Evolutionary conservation across 2,113 vertebrate species (phyloP), one percentile per base, ranked within the genome.

Genomic region (Zapornia atra): DNA sequence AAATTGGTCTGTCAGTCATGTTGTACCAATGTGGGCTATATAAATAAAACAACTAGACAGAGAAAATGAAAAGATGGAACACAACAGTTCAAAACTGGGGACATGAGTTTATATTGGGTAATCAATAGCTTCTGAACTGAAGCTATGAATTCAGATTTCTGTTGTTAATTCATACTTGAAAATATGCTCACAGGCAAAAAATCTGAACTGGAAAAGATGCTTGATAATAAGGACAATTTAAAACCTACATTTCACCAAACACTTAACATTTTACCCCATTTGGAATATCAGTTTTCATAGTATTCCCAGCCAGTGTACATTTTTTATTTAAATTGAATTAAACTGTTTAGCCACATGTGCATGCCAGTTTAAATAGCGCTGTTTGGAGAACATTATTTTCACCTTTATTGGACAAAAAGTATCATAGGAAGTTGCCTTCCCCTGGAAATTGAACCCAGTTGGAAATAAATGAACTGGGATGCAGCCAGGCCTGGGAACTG

Each of bases 291-390:
- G 25, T 90, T 97, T 96, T 94, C 85, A 82, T 36, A 28, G 59
- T 42, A 38, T 65, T 96, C 96, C 69, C 87, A 95, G 63, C 13
- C 70, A 91, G 72, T 29, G 44, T 88, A 66, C 44, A 90, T 88
- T 94, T 94, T 90, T 95, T 93, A 69, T 84, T 92, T 83, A 91
- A 89, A 94, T 91, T 90, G 57, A 91, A 91, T 91, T 91, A 83
- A 94, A 94, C 60, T 83, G 7, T 89, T 94, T 79, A 93, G 64
- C 83, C 82, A 92, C 59, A 78, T 81, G 75, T 86, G 34, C 75
- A 54, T 88, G 91, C 81, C 94, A 94, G 53, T 92, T 94, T 92
- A 91, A 97, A 97, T 42, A 96, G 33, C 24, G 18, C 36, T 95
- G 77, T 71, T 85, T 83, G 72, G 69, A 91, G 85, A 96, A 91